Conservation (phyloP, 2,113 vertebrate species). For the Brachypteracias leptosomus region DNA sequence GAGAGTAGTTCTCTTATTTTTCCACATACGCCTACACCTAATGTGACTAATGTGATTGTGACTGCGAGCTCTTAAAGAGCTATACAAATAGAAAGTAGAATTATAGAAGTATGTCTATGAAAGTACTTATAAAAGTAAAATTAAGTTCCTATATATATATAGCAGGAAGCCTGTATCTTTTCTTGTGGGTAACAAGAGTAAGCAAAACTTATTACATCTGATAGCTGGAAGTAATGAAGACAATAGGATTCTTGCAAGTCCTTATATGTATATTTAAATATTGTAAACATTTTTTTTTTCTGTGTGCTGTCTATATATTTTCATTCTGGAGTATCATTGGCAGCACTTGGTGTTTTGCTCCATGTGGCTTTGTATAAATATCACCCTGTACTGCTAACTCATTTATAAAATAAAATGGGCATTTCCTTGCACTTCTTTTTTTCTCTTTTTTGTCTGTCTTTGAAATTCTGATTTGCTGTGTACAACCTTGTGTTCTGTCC, state of each 20-base stretch:
- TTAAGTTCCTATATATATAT: not conserved
- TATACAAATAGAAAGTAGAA: not conserved
- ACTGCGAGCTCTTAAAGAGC: not conserved
- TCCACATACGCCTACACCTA: not conserved
- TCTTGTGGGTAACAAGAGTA: not conserved
- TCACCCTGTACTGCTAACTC: not conserved
- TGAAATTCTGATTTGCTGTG: not conserved
- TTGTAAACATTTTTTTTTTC: not conserved
- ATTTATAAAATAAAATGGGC: not conserved
- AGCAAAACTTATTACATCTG: not conserved
- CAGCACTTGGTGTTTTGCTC: not conserved
- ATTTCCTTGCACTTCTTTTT: not conserved
- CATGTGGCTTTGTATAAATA: not conserved
- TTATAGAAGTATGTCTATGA: not conserved
- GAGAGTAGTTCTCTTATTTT: not conserved
- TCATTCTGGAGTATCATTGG: not conserved
- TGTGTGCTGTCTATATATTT: not conserved
- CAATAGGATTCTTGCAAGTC: not conserved
- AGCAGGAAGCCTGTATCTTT: not conserved
- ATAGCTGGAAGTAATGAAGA: not conserved
- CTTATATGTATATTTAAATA: not conserved
- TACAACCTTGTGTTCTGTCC: not conserved
- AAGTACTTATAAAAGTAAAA: not conserved
- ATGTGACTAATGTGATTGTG: slow-evolving; percentile 7
- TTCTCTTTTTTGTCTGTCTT: not conserved